A percentile compares a stretch with the other conserved stretches of the same genome.
These are phyloP conservation scores for Phylloscopus collybita DNA, from an alignment of 2,797 vertebrate species.

Conservation along the genomic window DNA sequence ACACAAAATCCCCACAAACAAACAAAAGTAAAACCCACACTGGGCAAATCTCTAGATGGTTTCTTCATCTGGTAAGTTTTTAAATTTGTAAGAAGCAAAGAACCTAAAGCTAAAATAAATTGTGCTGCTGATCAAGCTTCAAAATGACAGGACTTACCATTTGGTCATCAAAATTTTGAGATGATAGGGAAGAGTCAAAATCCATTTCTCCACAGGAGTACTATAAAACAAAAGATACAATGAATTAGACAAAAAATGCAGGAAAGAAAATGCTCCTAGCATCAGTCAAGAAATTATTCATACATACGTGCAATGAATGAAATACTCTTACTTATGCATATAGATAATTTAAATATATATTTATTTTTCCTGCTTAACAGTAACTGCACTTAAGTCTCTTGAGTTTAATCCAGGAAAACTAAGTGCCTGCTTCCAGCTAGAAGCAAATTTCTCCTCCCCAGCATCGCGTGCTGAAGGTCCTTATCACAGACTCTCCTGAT, in stretches of 20 bases:
- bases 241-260: neutral
- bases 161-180: slow-evolving; percentile 74
- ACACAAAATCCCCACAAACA: neutral
- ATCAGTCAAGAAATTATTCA: neutral
- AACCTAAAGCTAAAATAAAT: neutral
- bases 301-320: neutral
- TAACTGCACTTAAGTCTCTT: neutral
- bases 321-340: neutral
- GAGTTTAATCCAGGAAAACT: neutral
- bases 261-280: neutral
- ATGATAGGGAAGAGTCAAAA: slow-evolving; percentile 65
- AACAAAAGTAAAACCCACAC: neutral
- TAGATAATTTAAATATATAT: neutral
- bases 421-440: neutral
- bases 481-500: neutral
- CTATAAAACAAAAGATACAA: slow-evolving; percentile 41
- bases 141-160: slow-evolving; percentile 61
- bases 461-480: neutral
- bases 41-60: neutral
- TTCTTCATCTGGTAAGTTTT: neutral
- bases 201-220: slow-evolving; percentile 50
- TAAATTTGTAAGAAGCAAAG: neutral
- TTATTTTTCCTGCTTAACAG: neutral
- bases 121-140: neutral
- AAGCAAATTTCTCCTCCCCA: neutral